Percentiles rank a stretch among this genome's conserved stretches.
Evolutionary conservation across 2,113 vertebrate species (phyloP).

Genomic region (Desmodus rotundus): DNA sequence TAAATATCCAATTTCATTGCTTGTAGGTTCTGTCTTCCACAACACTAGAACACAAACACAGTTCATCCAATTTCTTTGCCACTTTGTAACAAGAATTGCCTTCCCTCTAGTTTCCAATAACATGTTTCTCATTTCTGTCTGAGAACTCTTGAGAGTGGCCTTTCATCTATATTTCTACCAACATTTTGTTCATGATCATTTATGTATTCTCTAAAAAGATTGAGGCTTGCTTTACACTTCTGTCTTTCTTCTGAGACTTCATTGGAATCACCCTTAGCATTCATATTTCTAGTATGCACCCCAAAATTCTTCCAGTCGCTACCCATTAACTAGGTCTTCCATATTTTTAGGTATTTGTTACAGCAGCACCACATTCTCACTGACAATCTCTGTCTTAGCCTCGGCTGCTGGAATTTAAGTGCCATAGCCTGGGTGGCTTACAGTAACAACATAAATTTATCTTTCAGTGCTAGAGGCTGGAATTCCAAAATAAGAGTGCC

Average conservation of each 20-base stretch:
- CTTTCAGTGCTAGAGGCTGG: background rate
- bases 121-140: background rate
- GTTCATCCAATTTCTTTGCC: background rate
- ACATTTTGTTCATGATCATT: background rate
- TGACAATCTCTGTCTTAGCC: background rate
- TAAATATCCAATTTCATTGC: background rate
- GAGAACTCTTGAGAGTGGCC: background rate
- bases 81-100: background rate
- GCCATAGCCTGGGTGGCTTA: background rate
- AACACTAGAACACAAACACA: background rate
- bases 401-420: background rate
- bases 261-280: background rate
- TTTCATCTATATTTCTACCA: background rate
- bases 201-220: background rate
- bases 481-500: background rate
- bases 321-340: background rate
- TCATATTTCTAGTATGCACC: background rate
- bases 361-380: background rate
- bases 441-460: background rate
- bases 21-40: background rate
- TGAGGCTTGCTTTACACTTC: background rate
- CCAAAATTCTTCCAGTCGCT: background rate
- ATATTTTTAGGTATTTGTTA: background rate
- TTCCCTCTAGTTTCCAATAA: background rate
- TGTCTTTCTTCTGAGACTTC: background rate